Percentiles rank a stretch among this genome's conserved stretches.
These are phyloP conservation scores for Plagodis dolabraria DNA, from an alignment of 2,888 invertebrate genomes.

Conservation along the genomic window DNA sequence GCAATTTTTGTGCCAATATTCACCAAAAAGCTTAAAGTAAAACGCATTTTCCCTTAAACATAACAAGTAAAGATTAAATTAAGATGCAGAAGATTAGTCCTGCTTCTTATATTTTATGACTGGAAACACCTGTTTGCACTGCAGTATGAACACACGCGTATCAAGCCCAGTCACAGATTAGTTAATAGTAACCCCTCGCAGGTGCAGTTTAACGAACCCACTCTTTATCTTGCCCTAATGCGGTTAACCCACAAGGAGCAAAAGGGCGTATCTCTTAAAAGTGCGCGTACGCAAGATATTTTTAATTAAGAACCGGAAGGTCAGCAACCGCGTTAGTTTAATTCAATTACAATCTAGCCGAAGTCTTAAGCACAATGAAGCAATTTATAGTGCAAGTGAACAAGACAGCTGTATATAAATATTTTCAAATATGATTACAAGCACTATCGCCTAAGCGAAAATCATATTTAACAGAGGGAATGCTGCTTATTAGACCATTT, in stretches of 20 bases:
- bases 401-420: too few species aligned
- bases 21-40: too few species aligned
- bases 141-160: too few species aligned
- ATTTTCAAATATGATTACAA: too few species aligned
- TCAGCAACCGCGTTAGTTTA: conserved; percentile 33
- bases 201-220: conserved; percentile 39
- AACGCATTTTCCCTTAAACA: too few species aligned
- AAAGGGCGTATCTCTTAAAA: conserved; percentile 43
- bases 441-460: too few species aligned
- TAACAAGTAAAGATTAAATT: too few species aligned
- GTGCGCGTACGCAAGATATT: conserved; percentile 29
- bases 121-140: too few species aligned
- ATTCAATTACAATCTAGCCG: conserved; percentile 29
- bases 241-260: conserved; percentile 28
- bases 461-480: too few species aligned
- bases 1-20: too few species aligned
- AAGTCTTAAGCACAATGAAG: conserved; percentile 53
- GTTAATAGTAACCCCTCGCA: conserved; percentile 1
- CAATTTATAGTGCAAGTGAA: conserved; percentile 43
- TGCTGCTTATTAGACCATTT: too few species aligned
- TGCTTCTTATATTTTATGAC: neutral
- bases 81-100: neutral
- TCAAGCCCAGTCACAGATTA: neutral
- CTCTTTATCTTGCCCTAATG: conserved; percentile 39
- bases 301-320: conserved; percentile 43